Evolutionary conservation across 92 coral and sea anemone species (phyloP).

Genomic region (Muricea muricata): DNA sequence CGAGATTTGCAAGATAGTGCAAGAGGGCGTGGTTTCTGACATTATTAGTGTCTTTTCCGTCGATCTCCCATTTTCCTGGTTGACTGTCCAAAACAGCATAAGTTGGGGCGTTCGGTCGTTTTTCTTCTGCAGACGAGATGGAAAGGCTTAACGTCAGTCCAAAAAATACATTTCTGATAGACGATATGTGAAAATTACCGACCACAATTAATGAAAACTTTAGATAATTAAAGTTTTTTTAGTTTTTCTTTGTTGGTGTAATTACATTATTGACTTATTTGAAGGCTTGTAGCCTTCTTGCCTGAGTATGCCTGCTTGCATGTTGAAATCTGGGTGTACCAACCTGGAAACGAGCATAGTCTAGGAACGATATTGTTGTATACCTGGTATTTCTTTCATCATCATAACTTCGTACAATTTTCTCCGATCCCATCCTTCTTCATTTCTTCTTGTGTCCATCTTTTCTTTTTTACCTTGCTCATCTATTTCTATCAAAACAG

Average conservation of each 20-base stretch:
- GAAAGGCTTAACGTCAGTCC: not conserved
- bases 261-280: too few relatives aligned
- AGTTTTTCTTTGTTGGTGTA: too few relatives aligned
- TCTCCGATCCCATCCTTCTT: not conserved
- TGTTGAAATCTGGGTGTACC: too few relatives aligned
- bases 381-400: constrained; percentile 10
- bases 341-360: too few relatives aligned
- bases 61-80: not conserved
- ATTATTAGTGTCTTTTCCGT: not conserved
- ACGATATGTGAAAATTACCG: too few relatives aligned
- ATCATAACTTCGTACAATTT: constrained; percentile 7
- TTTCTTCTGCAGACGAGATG: not conserved
- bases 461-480: not conserved
- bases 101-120: constrained; percentile 11
- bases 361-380: too few relatives aligned
- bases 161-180: too few relatives aligned
- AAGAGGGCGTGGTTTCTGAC: constrained; percentile 65
- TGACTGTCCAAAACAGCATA: constrained; percentile 8
- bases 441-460: not conserved
- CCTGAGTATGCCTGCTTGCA: too few relatives aligned
- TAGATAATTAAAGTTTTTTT: too few relatives aligned
- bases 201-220: too few relatives aligned
- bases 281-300: too few relatives aligned
- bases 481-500: not conserved
- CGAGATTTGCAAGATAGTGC: constrained; percentile 83